Evolutionary conservation across 2,113 vertebrate species (phyloP), one percentile per base, ranked within the genome.

Genomic region (Grammomys dolichurus): DNA sequence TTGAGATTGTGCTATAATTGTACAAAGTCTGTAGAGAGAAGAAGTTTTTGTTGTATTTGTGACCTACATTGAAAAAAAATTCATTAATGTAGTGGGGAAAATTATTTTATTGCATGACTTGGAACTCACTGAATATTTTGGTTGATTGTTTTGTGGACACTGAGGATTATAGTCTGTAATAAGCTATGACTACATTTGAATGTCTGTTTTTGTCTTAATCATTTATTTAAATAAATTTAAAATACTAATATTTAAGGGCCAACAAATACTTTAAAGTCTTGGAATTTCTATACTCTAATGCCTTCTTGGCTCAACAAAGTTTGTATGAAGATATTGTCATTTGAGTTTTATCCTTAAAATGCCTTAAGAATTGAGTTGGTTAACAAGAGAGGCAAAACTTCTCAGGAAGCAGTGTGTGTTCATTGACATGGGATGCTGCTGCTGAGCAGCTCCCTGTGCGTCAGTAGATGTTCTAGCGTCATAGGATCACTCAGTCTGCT

Each of bases 31-130:
- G 7, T 78, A 4, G 13, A 33, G 60, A 75, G 48, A 72, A 69
- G 28, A 72, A 69, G 36, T 72, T 60, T 96, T 95, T 82, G 91
- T 87, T 94, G 24, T 87, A 46, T 94, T 90, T 58, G 73, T 87
- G 40, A 67, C 80, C 89, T 92, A 78, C 4, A 33, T 43, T 94
- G 24, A 80, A 58, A 54, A 87, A 54, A 95, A 90, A 33, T 77
- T 63, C 69, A 82, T 31, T 73, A 81, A 82, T 31, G 12, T 20
- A 58, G 20, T 36, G 43, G 31, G 36, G 7, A 24, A 92, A 80
- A 17, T 93, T 95, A 51, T 14, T 54, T 54, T 43, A 5, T 36
- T 95, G 54, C 4, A 33, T 77, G 54, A 75, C 93, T 90, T 94
- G 54, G 31, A 67, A 60, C 5, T 93, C 12, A 54, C 40, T 91